Evolutionary conservation across 2,888 invertebrate species (phyloP), one percentile per base, ranked within the genome.

Genomic region (Lasioglossum malachurum): DNA sequence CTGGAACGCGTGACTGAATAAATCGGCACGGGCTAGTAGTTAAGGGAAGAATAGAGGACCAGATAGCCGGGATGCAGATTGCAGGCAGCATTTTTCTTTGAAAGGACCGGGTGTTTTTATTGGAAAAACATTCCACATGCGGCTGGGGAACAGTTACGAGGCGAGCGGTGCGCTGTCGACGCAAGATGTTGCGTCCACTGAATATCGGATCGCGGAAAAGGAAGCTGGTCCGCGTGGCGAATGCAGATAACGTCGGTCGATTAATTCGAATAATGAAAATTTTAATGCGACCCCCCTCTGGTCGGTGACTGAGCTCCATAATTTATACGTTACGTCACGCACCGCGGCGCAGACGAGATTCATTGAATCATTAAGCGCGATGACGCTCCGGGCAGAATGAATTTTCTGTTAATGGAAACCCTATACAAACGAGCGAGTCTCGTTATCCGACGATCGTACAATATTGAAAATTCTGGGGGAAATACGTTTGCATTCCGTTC

Each of bases 291-390:
- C 74, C 4, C 27, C 5, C 44, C 60, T 44, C 64, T 19, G 35
- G 19, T 7, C 46, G 44, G 35, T 27, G 44, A 75, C 46, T n/a
- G 79, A 75, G 73, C 73, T 76, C 53, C 67, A 87, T 88, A 89
- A 89, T 89, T 88, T 78, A 88, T 88, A 60, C 67, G 76, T 46
- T 41, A 79, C 73, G 67, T 75, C 76, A 76, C 44, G 75, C 78
- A 71, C 67, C 74, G 77, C 86, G 72, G 75, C 35, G 80, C 85
- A 87, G 87, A 74, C 86, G 87, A 88, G 69, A 87, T 87, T 83
- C 86, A 86, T 87, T 88, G 86, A 90, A 90, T 90, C 87, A 89
- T 91, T 90, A 85, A 87, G 77, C 83, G 75, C 80, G 86, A 87
- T 86, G 87, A 89, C 82, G 83, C 83, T 87, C 86, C 74, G 72